Evolutionary conservation across 2,888 invertebrate species (phyloP).

Genomic region (Pristionchus maxplancki): DNA sequence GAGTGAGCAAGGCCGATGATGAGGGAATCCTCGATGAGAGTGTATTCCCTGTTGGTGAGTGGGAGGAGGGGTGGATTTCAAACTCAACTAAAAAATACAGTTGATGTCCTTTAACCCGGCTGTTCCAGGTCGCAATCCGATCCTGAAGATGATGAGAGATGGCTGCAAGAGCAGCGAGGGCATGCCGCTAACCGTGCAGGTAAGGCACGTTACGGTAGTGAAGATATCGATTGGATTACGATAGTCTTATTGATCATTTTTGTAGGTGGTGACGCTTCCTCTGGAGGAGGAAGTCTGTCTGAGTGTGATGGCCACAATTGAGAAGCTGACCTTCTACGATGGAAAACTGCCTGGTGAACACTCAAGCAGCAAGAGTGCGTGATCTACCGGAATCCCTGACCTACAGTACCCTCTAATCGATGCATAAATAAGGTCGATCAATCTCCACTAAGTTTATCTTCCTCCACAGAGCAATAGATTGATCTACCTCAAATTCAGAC

Average conservation of each 20-base stretch:
- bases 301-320: constrained; percentile 66
- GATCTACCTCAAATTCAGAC: constrained; percentile 56
- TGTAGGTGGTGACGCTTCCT: constrained; percentile 63
- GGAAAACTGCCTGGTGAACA: constrained; percentile 10
- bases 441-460: constrained; percentile 34
- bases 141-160: constrained; percentile 64
- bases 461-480: not conserved
- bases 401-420: constrained; percentile 3
- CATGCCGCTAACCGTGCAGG: constrained; percentile 71
- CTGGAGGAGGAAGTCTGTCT: constrained; percentile 72
- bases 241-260: not conserved
- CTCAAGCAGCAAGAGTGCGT: not conserved
- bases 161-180: constrained; percentile 65
- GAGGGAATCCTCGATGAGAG: constrained; percentile 56
- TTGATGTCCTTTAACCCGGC: too few species aligned
- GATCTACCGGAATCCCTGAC: not conserved
- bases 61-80: too few species aligned
- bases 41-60: constrained; percentile 65
- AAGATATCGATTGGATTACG: not conserved
- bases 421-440: not conserved
- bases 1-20: constrained; percentile 53
- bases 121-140: constrained; percentile 66
- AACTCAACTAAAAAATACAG: too few species aligned
- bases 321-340: constrained; percentile 53
- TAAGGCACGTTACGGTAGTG: constrained; percentile 25